Evolutionary conservation across 1,140 invertebrate species (phyloP), one percentile per base, ranked within the genome.

Genomic region (Scaptomyza graminum): DNA sequence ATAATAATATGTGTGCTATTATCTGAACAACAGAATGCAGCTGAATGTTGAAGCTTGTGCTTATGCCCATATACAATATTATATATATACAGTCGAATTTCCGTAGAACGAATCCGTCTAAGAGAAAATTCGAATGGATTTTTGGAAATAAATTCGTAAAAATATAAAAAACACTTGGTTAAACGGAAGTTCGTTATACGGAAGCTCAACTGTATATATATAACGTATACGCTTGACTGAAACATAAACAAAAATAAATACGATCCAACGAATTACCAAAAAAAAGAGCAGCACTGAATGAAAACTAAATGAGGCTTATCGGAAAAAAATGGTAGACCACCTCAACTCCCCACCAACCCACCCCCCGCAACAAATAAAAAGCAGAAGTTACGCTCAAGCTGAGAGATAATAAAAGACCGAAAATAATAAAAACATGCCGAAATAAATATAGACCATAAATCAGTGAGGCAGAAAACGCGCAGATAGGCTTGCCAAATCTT

Each of bases 281-380:
- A 31, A 57, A 43, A 52, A 49, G 41, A 41, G 25, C 28, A 51
- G 39, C 34, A 31, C 57, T 79, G 79, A 76, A 85, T 80, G 79
- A 78, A 82, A 88, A 78, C 78, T 82, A 85, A 85, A 87, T 87
- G 82, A 78, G 67, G 82, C 82, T 85, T 85, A 87, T 85, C 82
- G n/a, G n/a, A 71, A 85, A 71, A 66, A 25, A 46, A 46, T 69
- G 62, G 62, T 25, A 34, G 22, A 6, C 18, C n/a, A n/a, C n/a
- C n/a, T n/a, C n/a, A n/a, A n/a, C n/a, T n/a, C n/a, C n/a, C n/a
- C n/a, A n/a, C 12, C 9, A 25, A 12, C 16, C 7, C 9, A 50
- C 7, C 1, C 31, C 8, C 31, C 31, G 0, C 51, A 60, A 28
- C 60, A 67, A 55, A 65, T 67, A n/a, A n/a, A n/a, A n/a, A n/a